Percentiles rank a stretch among this genome's conserved stretches.
Conservation (phyloP, 2,888 invertebrate species). For the Caenorhabditis sp. region DNA sequence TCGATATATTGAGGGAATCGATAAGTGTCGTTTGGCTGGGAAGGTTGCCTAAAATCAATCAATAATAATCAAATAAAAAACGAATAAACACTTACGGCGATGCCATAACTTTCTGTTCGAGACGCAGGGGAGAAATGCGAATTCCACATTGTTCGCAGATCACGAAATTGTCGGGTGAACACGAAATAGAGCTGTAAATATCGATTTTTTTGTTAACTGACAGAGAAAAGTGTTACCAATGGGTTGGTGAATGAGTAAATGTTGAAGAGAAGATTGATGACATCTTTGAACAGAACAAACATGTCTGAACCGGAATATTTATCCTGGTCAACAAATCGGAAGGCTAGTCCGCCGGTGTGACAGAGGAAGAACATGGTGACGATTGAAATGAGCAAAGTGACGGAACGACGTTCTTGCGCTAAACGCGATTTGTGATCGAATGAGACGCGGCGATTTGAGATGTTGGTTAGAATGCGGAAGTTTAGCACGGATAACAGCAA, state of each 20-base stretch:
- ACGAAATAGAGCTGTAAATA: constrained; percentile 66
- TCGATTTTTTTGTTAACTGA: too few species aligned
- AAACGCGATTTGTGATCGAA: constrained; percentile 49
- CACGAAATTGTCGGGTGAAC: constrained; percentile 69
- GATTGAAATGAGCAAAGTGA: constrained; percentile 67
- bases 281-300: constrained; percentile 64
- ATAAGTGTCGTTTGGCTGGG: constrained; percentile 14
- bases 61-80: background rate
- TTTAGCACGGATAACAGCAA: constrained; percentile 65
- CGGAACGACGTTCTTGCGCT: constrained; percentile 59
- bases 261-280: constrained; percentile 69
- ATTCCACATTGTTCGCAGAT: constrained; percentile 54
- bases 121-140: constrained; percentile 42
- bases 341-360: constrained; percentile 68
- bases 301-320: constrained; percentile 52
- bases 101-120: constrained; percentile 37
- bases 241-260: constrained; percentile 69
- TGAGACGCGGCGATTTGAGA: constrained; percentile 40
- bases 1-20: constrained; percentile 35
- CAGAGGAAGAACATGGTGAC: constrained; percentile 68
- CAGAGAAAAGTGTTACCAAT: constrained; percentile 46
- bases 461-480: constrained; percentile 58
- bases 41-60: background rate
- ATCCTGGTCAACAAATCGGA: constrained; percentile 61
- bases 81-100: constrained; percentile 16